Evolutionary conservation across 1,140 invertebrate genomes (phyloP).

Genomic region (Elymnias hypermnestra): DNA sequence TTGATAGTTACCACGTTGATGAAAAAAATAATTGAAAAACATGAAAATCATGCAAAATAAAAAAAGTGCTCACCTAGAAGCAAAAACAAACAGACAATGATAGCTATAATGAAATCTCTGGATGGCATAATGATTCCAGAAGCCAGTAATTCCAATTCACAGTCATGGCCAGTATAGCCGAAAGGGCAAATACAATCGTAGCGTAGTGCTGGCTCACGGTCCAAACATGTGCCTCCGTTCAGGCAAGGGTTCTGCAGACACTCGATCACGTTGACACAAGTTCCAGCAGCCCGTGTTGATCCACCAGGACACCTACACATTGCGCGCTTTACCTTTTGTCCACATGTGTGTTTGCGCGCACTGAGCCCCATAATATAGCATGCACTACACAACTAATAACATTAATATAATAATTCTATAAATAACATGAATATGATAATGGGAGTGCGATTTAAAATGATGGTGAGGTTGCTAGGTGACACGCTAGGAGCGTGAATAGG

Average conservation of each 20-base stretch:
- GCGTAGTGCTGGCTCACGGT: slow-evolving; percentile 81
- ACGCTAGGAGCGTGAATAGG: slow-evolving; percentile 43
- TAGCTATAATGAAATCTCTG: slow-evolving; percentile 89
- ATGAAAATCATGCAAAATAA: slow-evolving; percentile 47
- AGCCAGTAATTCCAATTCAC: slow-evolving; percentile 84
- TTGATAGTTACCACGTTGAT: too few species aligned
- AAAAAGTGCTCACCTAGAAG: slow-evolving; percentile 83
- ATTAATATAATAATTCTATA: slow-evolving; percentile 43
- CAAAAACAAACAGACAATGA: slow-evolving; percentile 85
- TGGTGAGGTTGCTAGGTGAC: slow-evolving; percentile 38
- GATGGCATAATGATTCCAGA: slow-evolving; percentile 87
- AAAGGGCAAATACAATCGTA: slow-evolving; percentile 86
- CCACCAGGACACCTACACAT: slow-evolving; percentile 83
- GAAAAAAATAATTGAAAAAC: too few species aligned
- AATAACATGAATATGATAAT: slow-evolving; percentile 39
- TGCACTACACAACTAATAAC: slow-evolving; percentile 52
- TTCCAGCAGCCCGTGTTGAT: slow-evolving; percentile 77
- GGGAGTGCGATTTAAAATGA: slow-evolving; percentile 35
- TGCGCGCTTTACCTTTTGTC: slow-evolving; percentile 41
- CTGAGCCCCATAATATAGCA: slow-evolving; percentile 53
- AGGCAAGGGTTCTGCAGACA: slow-evolving; percentile 82
- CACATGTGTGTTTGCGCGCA: slow-evolving; percentile 35
- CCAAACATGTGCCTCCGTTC: slow-evolving; percentile 84
- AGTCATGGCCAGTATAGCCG: slow-evolving; percentile 86
- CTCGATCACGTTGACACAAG: slow-evolving; percentile 87